Base-by-base conservation (phyloP, 2,113 vertebrate species). In the Amazona vittata region DNA sequence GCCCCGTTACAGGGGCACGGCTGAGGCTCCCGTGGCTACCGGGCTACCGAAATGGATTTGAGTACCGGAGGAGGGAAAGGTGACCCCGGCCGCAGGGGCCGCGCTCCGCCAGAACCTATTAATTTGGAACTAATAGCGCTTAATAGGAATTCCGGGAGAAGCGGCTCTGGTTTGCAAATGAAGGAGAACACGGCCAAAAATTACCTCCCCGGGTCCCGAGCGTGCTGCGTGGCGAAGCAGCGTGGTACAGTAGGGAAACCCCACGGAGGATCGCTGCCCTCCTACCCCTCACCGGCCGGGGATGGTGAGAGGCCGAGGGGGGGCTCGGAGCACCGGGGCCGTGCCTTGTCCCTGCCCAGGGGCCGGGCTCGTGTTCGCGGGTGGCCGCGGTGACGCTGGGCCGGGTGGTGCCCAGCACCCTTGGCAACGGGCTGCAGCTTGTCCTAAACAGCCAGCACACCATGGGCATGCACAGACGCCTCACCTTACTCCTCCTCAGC, bases 161-260 rank as follows among this genome's bases (percentile, higher is more conserved):
- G 67, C 43, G 21, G 84, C 77, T 44, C 41, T 91, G 93, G 86
- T 77, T 95, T 95, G 95, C 77, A 93, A 89, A 96, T 89, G 93
- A 94, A 84, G 53, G 60, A 69, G 60, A 91, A 50, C 25, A 10
- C 3, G 60, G 37, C 74, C 91, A 94, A 74, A 83, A 93, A 57
- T 89, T 86, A 52, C 29, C 60, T 80, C 49, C 69, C 39, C 69
- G 1, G 43, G 29, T 81, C 74, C 57, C 15, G 24, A 65, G 76
- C 22, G 11, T 29, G 74, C 59, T 6, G 52, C 21, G 7, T 24
- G 47, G 91, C 8, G 11, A 79, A 65, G 49, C 74, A 11, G 83
- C 24, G 17, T 17, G 77, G 59, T 4, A 31, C 1, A 44, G 44
- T 26, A 11, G 53, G 33, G 6, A 44, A 89, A 15, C 29, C 60